These are phyloP conservation scores for Callyntrura sp. DNA, from an alignment of 2,888 invertebrate species.

Conservation along the genomic window DNA sequence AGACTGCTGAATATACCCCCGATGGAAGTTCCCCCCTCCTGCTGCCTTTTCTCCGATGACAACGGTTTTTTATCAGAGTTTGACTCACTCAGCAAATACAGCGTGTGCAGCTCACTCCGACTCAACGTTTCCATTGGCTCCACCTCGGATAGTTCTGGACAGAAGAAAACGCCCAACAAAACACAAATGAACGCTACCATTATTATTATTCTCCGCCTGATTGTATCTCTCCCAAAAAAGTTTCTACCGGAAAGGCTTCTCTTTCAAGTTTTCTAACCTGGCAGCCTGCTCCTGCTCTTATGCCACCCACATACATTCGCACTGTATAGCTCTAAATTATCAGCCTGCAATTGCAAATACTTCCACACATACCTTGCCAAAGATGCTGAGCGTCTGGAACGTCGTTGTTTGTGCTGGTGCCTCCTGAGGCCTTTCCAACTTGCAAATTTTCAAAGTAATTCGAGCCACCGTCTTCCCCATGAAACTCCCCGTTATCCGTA, in stretches of 20 bases:
- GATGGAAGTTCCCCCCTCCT: background rate
- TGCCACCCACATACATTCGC: background rate
- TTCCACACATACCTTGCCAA: constrained; percentile 27
- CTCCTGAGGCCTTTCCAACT: constrained; percentile 39
- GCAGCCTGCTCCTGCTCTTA: background rate
- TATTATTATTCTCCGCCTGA: background rate
- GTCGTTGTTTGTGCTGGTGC: background rate
- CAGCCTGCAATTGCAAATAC: no score
- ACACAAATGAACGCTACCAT: background rate
- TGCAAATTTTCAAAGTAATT: constrained; percentile 51
- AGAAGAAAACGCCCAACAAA: background rate
- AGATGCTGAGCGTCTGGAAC: constrained; percentile 3
- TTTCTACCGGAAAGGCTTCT: constrained; percentile 15
- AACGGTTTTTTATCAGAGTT: background rate
- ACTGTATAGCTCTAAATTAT: background rate
- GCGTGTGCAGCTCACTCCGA: constrained; percentile 30
- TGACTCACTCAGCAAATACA: constrained; percentile 26
- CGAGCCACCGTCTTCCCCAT: background rate
- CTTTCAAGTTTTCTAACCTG: background rate
- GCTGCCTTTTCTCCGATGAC: constrained; percentile 29
- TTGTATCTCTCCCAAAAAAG: constrained; percentile 3
- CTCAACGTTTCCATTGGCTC: constrained; percentile 44
- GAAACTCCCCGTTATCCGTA: constrained; percentile 17
- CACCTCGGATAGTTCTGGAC: background rate
- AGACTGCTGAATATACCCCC: constrained; percentile 9